Evolutionary conservation across 2,797 vertebrate genomes (phyloP).

Genomic region (Prunella strophiata): DNA sequence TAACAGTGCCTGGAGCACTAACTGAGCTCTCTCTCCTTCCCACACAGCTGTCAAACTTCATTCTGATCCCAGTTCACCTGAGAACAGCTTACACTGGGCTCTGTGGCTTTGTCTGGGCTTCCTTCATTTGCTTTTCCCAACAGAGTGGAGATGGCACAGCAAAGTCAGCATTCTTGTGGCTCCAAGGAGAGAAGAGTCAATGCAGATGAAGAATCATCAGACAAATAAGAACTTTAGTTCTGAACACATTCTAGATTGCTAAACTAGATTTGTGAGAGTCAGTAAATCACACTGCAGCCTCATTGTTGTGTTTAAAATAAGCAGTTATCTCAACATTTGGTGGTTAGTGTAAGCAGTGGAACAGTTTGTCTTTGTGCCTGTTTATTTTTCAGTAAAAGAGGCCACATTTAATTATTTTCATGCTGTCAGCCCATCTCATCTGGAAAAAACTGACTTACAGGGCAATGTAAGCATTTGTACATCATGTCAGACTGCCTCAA

Average conservation of each 20-base stretch:
- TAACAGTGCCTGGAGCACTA: not conserved
- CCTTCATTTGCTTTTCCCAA: constrained; percentile 90
- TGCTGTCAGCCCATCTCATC: constrained; percentile 29
- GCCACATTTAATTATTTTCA: constrained; percentile 38
- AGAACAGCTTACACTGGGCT: constrained; percentile 88
- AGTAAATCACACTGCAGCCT: not conserved
- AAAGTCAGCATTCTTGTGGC: constrained; percentile 76
- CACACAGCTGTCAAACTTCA: constrained; percentile 88
- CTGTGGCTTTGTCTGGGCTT: constrained; percentile 89
- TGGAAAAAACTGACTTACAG: constrained; percentile 22
- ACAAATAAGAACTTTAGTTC: constrained; percentile 52
- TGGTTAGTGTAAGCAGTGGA: constrained; percentile 20
- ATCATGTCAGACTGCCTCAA: not conserved
- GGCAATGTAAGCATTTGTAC: constrained; percentile 24
- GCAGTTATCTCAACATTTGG: not conserved
- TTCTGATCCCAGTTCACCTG: constrained; percentile 85
- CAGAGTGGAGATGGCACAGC: constrained; percentile 85
- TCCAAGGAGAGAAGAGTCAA: constrained; percentile 46
- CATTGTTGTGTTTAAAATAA: constrained; percentile 11
- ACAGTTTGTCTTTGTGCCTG: constrained; percentile 32
- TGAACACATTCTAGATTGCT: not conserved
- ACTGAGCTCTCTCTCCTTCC: constrained; percentile 40
- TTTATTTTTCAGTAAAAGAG: constrained; percentile 36
- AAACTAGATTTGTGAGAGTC: not conserved
- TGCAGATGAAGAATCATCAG: constrained; percentile 31